A percentile compares a stretch with the other conserved stretches of the same genome.
phyloP scores from a whole-genome alignment of 1,140 invertebrate genomes.

The Andrena cerasifolii region DNA sequence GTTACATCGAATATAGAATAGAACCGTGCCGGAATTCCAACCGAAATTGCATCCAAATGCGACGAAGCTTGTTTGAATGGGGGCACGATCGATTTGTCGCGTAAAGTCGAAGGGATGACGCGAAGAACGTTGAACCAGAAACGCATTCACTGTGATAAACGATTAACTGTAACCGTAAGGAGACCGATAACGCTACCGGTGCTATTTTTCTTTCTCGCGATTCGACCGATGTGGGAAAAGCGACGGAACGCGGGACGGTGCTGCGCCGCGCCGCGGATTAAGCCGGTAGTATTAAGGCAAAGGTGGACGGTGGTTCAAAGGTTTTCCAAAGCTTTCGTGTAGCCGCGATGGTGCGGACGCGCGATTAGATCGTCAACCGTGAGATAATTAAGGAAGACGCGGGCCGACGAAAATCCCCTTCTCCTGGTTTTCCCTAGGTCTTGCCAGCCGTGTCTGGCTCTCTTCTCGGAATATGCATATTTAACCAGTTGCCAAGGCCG shows the following conservation, averaged over 20 bases:
- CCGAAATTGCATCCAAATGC: constrained; percentile 66
- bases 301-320: constrained; percentile 74
- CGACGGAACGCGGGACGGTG: not conserved
- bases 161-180: no score
- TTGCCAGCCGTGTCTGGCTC: constrained; percentile 59
- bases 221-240: not conserved
- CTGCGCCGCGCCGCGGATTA: constrained; percentile 59
- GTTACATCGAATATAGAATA: constrained; percentile 68
- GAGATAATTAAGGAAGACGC: constrained; percentile 81
- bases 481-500: constrained; percentile 76
- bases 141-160: not conserved
- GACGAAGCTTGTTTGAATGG: constrained; percentile 13
- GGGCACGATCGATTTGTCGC: constrained; percentile 60
- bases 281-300: constrained; percentile 59
- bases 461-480: constrained; percentile 74
- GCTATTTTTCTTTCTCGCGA: no score
- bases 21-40: constrained; percentile 69
- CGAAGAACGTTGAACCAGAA: not conserved
- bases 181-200: no score
- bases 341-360: constrained; percentile 66
- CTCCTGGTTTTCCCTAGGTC: constrained; percentile 54
- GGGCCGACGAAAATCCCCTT: constrained; percentile 67
- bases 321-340: constrained; percentile 70
- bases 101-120: constrained; percentile 18
- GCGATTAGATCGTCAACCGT: constrained; percentile 76